Base-by-base conservation (phyloP, 2,113 vertebrate species). In the Clupea harengus region DNA sequence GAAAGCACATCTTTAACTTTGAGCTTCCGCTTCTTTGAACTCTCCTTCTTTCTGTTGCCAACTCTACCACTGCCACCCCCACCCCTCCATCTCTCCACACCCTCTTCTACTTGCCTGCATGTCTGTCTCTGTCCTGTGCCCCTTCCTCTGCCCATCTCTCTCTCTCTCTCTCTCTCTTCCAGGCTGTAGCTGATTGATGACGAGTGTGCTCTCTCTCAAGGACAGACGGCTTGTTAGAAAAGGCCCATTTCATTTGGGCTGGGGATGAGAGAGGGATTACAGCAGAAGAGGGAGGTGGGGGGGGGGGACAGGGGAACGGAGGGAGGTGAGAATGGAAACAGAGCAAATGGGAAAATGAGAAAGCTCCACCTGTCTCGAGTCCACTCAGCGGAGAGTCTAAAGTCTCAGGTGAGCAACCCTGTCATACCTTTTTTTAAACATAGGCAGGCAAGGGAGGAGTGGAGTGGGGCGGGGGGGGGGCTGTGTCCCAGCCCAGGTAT, bases 151-250 rank as follows among this genome's bases (percentile, higher is more conserved):
- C 20, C 52, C 82, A 15, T 45, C 50, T 72, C 60, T 45, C 85
- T 84, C 84, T 64, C 78, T 3, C 7, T 8, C 84, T 86, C 87
- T 90, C 86, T 84, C 67, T 90, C 85, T 72, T 25, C 64, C 64
- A 72, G 64, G 64, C 64, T 72, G 10, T 11, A 28, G 64, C 64
- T 72, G 64, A 72, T 72, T 72, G 64, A 72, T 72, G 64, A 72
- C 32, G 64, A 72, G 64, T 28, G 64, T 13, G 28, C 64, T 72
- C 64, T 28, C 64, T 72, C 25, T 54, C 82, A 50, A 18, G 45
- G 85, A 82, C 85, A 82, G 39, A 82, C 80, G 32, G 85, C 25
- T 72, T 72, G 64, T 72, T 72, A 72, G 64, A 72, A 72, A 72
- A 72, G 64, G 64, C 64, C 64, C 64, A 72, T 72, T 72, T 72